Evolutionary conservation across 2,797 vertebrate genomes (phyloP).

Genomic region (Manis crassicaudata): DNA sequence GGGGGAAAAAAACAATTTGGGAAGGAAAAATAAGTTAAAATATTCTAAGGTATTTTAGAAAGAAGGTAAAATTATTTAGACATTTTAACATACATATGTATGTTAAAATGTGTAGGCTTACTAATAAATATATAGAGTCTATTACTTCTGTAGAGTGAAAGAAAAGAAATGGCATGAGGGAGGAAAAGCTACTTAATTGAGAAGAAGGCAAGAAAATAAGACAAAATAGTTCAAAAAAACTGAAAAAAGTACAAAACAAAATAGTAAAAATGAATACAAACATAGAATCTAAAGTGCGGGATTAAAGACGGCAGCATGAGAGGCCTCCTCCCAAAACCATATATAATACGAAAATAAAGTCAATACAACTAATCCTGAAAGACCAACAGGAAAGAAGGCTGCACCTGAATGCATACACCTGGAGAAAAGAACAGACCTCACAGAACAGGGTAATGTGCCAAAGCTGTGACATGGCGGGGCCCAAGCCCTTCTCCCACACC

Average conservation of each 20-base stretch:
- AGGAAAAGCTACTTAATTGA: not conserved
- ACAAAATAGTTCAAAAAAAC: not conserved
- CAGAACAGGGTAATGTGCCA: no score
- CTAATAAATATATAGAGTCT: not conserved
- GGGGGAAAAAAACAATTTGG: not conserved
- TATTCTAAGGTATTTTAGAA: not conserved
- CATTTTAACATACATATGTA: not conserved
- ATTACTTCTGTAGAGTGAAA: not conserved
- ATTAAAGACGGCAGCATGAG: no score
- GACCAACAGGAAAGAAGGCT: no score
- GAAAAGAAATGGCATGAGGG: not conserved
- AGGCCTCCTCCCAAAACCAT: no score
- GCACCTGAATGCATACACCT: no score
- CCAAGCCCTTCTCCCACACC: no score
- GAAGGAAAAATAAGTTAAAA: not conserved
- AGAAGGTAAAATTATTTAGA: conserved; percentile 15
- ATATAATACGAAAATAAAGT: no score
- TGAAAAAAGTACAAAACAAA: not conserved
- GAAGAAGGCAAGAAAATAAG: not conserved
- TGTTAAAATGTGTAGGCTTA: not conserved
- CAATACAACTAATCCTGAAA: no score
- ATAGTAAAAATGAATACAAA: not conserved
- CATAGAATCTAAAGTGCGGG: no score
- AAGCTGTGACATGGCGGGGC: no score
- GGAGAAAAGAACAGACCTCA: no score